Percentiles rank a stretch among this genome's conserved stretches.
These are phyloP conservation scores for Vollenhovia emeryi DNA, from an alignment of 1,140 invertebrate species.

Conservation along the genomic window DNA sequence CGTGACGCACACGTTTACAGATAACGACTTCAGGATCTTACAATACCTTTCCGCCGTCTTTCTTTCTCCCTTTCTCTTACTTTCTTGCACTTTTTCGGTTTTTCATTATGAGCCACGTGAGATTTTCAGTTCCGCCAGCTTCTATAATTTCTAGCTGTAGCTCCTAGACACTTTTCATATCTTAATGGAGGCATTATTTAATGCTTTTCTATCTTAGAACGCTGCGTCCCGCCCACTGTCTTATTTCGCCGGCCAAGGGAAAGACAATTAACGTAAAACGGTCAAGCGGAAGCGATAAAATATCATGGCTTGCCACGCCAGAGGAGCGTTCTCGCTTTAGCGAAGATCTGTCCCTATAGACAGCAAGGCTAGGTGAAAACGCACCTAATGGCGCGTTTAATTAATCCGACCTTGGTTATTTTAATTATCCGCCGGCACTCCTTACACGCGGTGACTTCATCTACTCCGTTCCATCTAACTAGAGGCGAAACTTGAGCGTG, in stretches of 20 bases:
- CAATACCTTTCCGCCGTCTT: background rate
- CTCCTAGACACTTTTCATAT: conserved; percentile 2
- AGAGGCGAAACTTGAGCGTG: conserved; percentile 36
- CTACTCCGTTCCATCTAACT: conserved; percentile 14
- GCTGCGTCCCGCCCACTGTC: background rate
- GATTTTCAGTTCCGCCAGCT: background rate
- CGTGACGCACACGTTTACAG: background rate
- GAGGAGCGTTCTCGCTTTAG: conserved; percentile 11
- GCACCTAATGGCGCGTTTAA: conserved; percentile 53
- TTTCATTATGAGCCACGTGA: background rate
- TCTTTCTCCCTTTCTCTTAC: background rate
- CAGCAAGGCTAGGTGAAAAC: conserved; percentile 29
- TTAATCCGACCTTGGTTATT: conserved; percentile 62
- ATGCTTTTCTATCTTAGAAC: background rate
- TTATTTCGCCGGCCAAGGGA: conserved; percentile 23
- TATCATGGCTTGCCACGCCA: background rate
- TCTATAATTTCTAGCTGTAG: conserved; percentile 9
- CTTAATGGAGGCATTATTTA: conserved; percentile 1
- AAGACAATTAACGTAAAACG: conserved; percentile 43
- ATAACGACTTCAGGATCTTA: background rate
- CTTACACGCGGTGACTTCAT: conserved; percentile 48
- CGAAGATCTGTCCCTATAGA: conserved; percentile 16
- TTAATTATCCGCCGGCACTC: conserved; percentile 55
- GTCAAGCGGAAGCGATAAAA: conserved; percentile 36
- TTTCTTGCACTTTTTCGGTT: background rate